Conservation (phyloP, 2,113 vertebrate genomes). For the Tapirus terrestris region DNA sequence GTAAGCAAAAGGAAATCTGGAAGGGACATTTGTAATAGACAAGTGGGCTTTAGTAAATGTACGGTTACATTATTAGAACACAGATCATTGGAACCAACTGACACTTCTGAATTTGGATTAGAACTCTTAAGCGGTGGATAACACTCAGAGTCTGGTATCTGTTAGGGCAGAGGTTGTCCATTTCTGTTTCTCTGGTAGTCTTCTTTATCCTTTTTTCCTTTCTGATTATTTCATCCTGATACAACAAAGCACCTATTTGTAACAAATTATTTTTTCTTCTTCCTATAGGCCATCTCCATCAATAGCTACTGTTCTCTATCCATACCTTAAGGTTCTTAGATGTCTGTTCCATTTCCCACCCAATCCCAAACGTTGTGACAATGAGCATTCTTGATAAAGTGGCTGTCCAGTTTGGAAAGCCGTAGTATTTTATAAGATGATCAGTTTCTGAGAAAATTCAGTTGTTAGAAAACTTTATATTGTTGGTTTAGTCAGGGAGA, state of each 20-base stretch:
- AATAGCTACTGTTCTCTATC: background rate
- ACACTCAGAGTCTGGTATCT: background rate
- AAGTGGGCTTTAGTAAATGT: background rate
- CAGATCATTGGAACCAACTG: background rate
- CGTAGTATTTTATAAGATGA: background rate
- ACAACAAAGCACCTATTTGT: background rate
- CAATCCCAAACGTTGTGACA: background rate
- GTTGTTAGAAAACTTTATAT: background rate
- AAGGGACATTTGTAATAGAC: background rate
- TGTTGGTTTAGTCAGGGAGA: background rate
- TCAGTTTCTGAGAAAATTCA: conserved; percentile 2
- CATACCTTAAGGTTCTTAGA: background rate
- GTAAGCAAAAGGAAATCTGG: conserved; percentile 30
- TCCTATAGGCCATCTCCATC: background rate
- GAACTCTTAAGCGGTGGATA: background rate
- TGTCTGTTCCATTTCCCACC: background rate
- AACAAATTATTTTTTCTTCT: background rate
- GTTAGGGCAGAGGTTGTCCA: background rate
- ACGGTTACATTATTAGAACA: background rate
- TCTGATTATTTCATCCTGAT: background rate
- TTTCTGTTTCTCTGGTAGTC: background rate
- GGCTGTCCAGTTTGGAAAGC: background rate
- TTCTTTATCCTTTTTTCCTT: background rate
- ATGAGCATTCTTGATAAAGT: background rate
- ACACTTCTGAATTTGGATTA: background rate